Evolutionary conservation across 1,140 invertebrate genomes (phyloP), one percentile per base, ranked within the genome.

Genomic region (Antheraea pernyi): DNA sequence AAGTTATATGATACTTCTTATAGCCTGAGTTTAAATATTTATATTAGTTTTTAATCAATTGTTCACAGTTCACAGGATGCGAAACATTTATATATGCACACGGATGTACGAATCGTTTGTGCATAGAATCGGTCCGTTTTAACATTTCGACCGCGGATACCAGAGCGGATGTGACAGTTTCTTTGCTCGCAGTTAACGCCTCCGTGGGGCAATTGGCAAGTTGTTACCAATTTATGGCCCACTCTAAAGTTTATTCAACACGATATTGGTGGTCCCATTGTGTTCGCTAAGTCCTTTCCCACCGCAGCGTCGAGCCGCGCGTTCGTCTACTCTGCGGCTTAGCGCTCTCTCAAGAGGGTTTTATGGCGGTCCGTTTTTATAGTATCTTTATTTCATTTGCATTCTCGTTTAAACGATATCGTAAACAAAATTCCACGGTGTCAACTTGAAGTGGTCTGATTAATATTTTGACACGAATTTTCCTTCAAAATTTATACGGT

Each of bases 201-300:
- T 88, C 89, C 86, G 88, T 88, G 83, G 76, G 86, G 82, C 88
- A 88, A 91, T 90, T 90, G 87, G 89, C 89, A 72, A 85, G 88
- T 87, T 84, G 84, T 91, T 86, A 89, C 86, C 84, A 85, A 88
- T 91, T 91, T 90, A 91, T 77, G 80, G 80, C 81, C 86, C 85
- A 88, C 88, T 91, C 89, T 88, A 85, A 88, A 89, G 73, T 87
- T 89, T 85, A 87, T 89, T 83, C 86, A 78, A 79, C 75, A 76
- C 87, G 73, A 84, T 88, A 88, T 80, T 84, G 88, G 89, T 90
- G 89, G 89, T 91, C 89, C 88, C 81, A 91, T 91, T 91, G 89
- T 91, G 77, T 85, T 82, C 80, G 59, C 78, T 80, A 83, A 85
- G 77, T 75, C 82, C 80, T 74, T 82, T 81, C 76, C 80, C 84